Percentiles rank a stretch among this genome's conserved stretches.
Conservation (phyloP, 2,888 invertebrate species). For the Nezara viridula region DNA sequence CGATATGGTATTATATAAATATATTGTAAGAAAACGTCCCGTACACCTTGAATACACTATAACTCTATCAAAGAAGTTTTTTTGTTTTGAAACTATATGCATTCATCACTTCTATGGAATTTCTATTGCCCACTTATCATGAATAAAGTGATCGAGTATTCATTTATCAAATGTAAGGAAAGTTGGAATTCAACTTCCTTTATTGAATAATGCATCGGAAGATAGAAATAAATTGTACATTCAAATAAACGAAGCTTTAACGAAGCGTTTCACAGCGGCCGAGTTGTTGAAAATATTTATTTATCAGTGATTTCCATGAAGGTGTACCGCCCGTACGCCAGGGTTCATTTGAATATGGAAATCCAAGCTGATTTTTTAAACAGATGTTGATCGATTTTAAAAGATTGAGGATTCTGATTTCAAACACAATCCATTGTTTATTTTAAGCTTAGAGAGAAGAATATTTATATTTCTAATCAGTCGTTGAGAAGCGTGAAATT, state of each 20-base stretch:
- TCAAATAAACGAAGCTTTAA: background rate
- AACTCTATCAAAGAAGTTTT: background rate
- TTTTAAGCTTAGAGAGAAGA: too few relatives aligned
- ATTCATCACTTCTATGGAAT: background rate
- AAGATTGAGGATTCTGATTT: background rate
- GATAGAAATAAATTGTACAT: background rate
- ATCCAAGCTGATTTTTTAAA: background rate
- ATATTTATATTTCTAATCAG: too few relatives aligned
- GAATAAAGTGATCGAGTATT: background rate
- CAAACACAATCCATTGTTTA: background rate
- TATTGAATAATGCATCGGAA: conserved; percentile 10
- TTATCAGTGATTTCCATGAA: background rate
- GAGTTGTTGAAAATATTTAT: conserved; percentile 2
- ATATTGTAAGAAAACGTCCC: too few relatives aligned
- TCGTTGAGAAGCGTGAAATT: too few relatives aligned
- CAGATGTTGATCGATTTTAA: background rate
- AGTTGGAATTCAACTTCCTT: background rate
- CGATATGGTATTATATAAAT: too few relatives aligned
- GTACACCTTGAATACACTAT: background rate
- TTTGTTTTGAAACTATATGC: background rate
- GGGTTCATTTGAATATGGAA: conserved; percentile 7
- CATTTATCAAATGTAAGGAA: background rate
- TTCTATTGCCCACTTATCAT: background rate
- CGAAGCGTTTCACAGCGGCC: background rate
- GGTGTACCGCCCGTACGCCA: background rate